A percentile compares a stretch with the other conserved stretches of the same genome.
Evolutionary conservation across 2,888 invertebrate species (phyloP).

Genomic region (Lithophane leautieri): DNA sequence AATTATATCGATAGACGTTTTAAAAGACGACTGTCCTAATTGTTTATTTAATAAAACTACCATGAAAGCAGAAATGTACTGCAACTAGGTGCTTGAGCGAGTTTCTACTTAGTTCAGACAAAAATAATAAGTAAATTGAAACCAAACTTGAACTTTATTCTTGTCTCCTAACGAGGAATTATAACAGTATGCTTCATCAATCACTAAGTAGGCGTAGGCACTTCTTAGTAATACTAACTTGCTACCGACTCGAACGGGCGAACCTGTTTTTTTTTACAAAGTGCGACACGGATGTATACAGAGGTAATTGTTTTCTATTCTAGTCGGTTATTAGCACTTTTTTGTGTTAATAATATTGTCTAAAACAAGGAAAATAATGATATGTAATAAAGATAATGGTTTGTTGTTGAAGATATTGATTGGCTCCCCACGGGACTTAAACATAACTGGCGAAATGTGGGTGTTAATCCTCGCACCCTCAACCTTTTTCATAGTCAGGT

Average conservation of each 20-base stretch:
- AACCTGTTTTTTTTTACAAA: slow-evolving; percentile 11
- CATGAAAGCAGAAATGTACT: too few species aligned
- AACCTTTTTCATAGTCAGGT: not conserved
- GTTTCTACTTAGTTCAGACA: too few species aligned
- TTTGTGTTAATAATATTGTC: not conserved
- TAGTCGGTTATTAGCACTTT: not conserved
- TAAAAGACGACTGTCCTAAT: too few species aligned
- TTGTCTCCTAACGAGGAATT: slow-evolving; percentile 7
- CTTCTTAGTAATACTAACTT: not conserved
- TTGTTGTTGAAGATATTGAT: not conserved
- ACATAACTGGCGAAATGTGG: not conserved
- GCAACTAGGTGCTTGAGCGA: too few species aligned
- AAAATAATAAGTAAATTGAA: too few species aligned
- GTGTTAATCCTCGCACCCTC: not conserved
- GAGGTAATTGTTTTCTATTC: slow-evolving; percentile 8
- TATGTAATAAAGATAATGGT: not conserved
- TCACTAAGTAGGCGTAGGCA: not conserved
- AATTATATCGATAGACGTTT: not conserved
- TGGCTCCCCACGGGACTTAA: not conserved
- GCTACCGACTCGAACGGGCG: not conserved
- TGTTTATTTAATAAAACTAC: too few species aligned
- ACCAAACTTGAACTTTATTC: not conserved
- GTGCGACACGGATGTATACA: slow-evolving; percentile 5
- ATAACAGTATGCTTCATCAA: not conserved
- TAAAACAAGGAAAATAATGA: slow-evolving; percentile 7